Percentiles rank a stretch among this genome's conserved stretches.
Evolutionary conservation across 2,888 invertebrate genomes (phyloP).

Genomic region (Elmis aenea): DNA sequence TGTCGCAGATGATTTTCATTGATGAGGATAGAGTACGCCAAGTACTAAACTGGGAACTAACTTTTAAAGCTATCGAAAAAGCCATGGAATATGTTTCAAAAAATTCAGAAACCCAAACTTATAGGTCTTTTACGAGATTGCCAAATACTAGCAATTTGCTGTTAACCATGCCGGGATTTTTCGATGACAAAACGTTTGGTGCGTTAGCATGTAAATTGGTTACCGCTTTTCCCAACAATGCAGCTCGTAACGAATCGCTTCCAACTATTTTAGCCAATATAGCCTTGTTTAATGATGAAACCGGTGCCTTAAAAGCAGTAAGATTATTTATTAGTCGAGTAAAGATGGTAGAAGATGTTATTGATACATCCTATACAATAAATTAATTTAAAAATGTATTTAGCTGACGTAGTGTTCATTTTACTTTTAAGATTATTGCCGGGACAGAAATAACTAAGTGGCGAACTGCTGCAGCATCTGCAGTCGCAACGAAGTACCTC

Average conservation of each 20-base stretch:
- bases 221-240: conserved; percentile 44
- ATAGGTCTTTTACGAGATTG: conserved; percentile 35
- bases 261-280: conserved; percentile 48
- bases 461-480: conserved; percentile 56
- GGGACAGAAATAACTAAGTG: conserved; percentile 53
- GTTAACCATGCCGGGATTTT: conserved; percentile 48
- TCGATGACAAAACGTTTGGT: conserved; percentile 34
- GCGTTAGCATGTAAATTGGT: conserved; percentile 50
- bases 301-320: conserved; percentile 47
- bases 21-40: conserved; percentile 37
- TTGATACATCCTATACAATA: too few species aligned
- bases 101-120: conserved; percentile 37
- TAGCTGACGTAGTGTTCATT: not conserved
- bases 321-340: conserved; percentile 15
- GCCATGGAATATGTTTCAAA: conserved; percentile 40
- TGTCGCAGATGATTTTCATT: conserved; percentile 21
- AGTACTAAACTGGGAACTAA: conserved; percentile 43
- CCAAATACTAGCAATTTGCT: conserved; percentile 30
- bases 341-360: too few species aligned
- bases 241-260: conserved; percentile 32
- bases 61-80: conserved; percentile 42
- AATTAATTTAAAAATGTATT: too few species aligned
- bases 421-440: conserved; percentile 43
- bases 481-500: conserved; percentile 52
- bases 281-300: conserved; percentile 44